Evolutionary conservation across 2,888 invertebrate genomes (phyloP).

Genomic region (Lampropteryx suffumata): DNA sequence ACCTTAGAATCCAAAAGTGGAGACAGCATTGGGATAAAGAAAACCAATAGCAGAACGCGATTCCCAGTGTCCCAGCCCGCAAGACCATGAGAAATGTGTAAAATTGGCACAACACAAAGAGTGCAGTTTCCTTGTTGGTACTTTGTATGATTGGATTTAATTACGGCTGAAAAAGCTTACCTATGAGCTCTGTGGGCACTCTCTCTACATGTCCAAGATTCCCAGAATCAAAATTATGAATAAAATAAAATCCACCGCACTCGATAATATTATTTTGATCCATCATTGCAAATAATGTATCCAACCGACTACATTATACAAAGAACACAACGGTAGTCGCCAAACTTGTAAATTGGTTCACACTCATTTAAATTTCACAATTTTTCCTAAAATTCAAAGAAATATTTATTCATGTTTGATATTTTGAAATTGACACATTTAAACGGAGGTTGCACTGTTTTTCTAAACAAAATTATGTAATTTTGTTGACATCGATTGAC

Average conservation of each 20-base stretch:
- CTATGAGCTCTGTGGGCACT: conserved; percentile 83
- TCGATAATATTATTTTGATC: conserved; percentile 79
- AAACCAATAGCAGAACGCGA: not conserved
- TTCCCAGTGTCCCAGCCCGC: conserved; percentile 17
- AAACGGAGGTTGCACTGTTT: conserved; percentile 78
- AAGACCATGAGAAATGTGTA: conserved; percentile 43
- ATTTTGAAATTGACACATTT: conserved; percentile 70
- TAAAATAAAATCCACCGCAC: conserved; percentile 90
- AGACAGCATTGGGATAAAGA: not conserved
- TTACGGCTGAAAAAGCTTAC: conserved; percentile 57
- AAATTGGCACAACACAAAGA: conserved; percentile 45
- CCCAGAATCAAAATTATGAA: conserved; percentile 95
- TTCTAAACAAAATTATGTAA: conserved; percentile 83
- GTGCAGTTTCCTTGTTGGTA: conserved; percentile 21
- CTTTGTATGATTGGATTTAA: conserved; percentile 26
- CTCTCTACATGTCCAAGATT: conserved; percentile 93
- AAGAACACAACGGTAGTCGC: conserved; percentile 53
- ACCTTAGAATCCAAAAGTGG: too few relatives aligned
- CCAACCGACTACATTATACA: conserved; percentile 73
- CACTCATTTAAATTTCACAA: conserved; percentile 63
- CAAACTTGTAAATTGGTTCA: conserved; percentile 54
- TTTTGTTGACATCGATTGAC: conserved; percentile 84
- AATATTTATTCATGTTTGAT: conserved; percentile 67
- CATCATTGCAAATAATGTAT: conserved; percentile 60
- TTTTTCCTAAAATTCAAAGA: conserved; percentile 64